Evolutionary conservation across 2,888 invertebrate genomes (phyloP), one percentile per base, ranked within the genome.

Genomic region (Microplitis manilae): DNA sequence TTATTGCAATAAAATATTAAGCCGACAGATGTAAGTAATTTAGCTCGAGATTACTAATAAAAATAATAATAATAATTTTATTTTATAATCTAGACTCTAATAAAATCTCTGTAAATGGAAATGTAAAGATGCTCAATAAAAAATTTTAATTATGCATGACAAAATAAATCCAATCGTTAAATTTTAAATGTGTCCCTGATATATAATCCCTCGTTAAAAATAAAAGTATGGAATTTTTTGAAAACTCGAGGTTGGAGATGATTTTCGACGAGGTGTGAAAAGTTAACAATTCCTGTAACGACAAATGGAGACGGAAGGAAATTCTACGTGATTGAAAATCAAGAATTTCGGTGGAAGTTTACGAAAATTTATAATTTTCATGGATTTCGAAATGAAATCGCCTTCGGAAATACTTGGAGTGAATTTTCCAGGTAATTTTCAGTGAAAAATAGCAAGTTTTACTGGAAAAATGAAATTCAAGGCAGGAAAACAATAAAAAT

Each of bases 111-210:
- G 73, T 79, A 15, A 79, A 78, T 75, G 72, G 81, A 65, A 81
- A 76, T 77, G 73, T 73, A 81, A 65, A 78, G 83, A 85, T 84
- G 82, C 79, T 78, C 78, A 78, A 81, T 79, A 40, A 41, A 70
- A 60, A 68, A 83, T 81, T 84, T 84, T 84, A 84, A 83, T 85
- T 86, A 83, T 80, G 84, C 83, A 80, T 83, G 83, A 73, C 74
- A 81, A 87, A 87, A 88, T 88, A 87, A 88, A 87, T 87, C 86
- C 84, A 84, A 85, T 85, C 86, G 86, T 86, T 87, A 86, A 85
- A 81, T 79, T 80, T 77, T 79, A 84, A 39, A 82, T 81, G 85
- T 85, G 86, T 84, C 84, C 85, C 83, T 84, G 81, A 86, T 86
- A 85, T 86, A 87, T 86, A 87, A 83, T 50, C 50, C 8, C 13